Evolutionary conservation across 2,888 invertebrate species (phyloP).

Genomic region (Crematogaster levior): DNA sequence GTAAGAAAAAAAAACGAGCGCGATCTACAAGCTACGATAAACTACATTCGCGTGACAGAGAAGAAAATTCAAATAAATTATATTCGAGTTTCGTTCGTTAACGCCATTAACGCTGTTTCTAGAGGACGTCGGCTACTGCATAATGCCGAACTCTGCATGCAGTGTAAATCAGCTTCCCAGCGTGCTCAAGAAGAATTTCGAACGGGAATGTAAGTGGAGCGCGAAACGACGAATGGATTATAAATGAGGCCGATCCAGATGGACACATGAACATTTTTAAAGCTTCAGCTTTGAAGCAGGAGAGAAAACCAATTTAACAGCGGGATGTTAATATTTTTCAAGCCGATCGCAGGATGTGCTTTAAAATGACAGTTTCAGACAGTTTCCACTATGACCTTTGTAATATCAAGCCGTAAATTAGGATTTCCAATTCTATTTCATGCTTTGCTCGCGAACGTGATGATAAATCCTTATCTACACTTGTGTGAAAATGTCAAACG

Average conservation of each 20-base stretch:
- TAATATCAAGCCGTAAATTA: not conserved
- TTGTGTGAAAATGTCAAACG: not conserved
- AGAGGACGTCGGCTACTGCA: not conserved
- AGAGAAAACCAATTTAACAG: constrained; percentile 4
- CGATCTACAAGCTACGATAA: constrained; percentile 17
- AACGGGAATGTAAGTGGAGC: constrained; percentile 44
- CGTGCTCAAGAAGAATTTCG: constrained; percentile 22
- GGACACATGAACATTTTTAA: constrained; percentile 71
- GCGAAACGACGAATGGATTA: constrained; percentile 70
- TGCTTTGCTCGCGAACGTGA: not conserved
- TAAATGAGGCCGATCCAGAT: constrained; percentile 60
- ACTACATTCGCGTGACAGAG: not conserved
- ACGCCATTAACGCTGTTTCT: not conserved
- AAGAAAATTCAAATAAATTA: not conserved
- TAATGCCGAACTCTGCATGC: constrained; percentile 2
- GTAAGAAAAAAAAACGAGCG: not conserved
- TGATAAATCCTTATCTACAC: not conserved
- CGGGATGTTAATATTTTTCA: constrained; percentile 14
- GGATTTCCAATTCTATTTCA: not conserved
- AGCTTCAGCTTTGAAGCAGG: constrained; percentile 57
- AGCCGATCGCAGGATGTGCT: not conserved
- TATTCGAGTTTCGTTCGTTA: not conserved
- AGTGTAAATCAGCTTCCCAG: not conserved
- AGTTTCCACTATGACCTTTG: not conserved
- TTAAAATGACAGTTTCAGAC: not conserved